A percentile compares a stretch with the other conserved stretches of the same genome.
Evolutionary conservation across 2,113 vertebrate species (phyloP).

Genomic region (Sceloporus undulatus): DNA sequence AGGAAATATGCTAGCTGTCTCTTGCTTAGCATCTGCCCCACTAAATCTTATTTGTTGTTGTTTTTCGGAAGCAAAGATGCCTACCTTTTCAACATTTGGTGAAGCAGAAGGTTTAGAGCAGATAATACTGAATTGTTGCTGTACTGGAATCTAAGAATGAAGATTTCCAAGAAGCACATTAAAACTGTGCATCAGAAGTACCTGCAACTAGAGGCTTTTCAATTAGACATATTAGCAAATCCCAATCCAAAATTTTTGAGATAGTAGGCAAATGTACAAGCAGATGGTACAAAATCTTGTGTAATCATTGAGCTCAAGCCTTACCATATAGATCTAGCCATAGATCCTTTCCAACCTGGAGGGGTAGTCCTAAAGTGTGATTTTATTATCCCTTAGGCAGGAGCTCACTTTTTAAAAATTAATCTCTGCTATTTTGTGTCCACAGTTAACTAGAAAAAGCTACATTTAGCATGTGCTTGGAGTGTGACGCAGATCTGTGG

Average conservation of each 20-base stretch:
- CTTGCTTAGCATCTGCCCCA: neutral
- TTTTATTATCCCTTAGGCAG: neutral
- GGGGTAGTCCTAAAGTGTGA: neutral
- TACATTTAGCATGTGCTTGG: neutral
- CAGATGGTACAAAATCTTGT: neutral
- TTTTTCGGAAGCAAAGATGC: neutral
- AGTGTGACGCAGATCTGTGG: neutral
- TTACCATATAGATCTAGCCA: neutral
- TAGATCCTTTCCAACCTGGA: constrained; percentile 21
- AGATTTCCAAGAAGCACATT: too few relatives aligned
- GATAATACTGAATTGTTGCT: too few relatives aligned
- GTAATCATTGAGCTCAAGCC: neutral
- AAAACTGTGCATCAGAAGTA: too few relatives aligned
- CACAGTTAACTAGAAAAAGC: constrained; percentile 5
- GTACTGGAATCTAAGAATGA: neutral
- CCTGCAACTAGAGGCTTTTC: too few relatives aligned
- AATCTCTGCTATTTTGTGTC: neutral
- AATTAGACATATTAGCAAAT: neutral
- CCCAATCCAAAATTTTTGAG: neutral
- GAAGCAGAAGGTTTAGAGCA: neutral
- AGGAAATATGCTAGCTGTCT: neutral
- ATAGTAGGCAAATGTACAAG: neutral
- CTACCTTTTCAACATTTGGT: neutral
- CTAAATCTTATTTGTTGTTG: neutral
- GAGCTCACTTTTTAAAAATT: fast-evolving